Percentiles rank a stretch among this genome's conserved stretches.
Evolutionary conservation across 2,797 vertebrate genomes (phyloP).

Genomic region (Mastacembelus armatus): DNA sequence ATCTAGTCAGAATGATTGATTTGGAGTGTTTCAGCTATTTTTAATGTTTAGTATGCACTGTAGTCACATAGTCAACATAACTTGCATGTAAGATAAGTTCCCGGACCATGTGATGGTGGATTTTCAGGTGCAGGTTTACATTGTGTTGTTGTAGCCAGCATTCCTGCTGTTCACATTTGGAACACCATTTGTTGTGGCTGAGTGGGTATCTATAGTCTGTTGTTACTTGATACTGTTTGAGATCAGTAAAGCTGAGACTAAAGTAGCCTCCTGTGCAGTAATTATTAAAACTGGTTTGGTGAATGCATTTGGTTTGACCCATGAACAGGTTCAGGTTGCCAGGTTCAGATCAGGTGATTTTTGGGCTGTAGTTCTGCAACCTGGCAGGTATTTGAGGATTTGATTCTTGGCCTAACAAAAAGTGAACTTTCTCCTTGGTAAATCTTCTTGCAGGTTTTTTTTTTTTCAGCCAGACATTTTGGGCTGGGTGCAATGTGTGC

Average conservation of each 20-base stretch:
- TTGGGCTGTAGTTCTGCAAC: neutral
- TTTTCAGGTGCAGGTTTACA: slow-evolving; percentile 16
- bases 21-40: too few relatives aligned
- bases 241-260: too few relatives aligned
- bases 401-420: slow-evolving; percentile 20
- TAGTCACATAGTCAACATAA: too few relatives aligned
- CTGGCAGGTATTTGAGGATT: slow-evolving; percentile 25
- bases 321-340: too few relatives aligned
- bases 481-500: slow-evolving; percentile 10
- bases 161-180: slow-evolving; percentile 60
- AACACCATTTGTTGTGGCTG: slow-evolving; percentile 49
- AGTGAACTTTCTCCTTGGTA: too few relatives aligned
- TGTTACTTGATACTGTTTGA: too few relatives aligned
- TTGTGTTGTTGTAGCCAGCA: slow-evolving; percentile 26
- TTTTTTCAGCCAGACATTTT: neutral
- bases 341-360: slow-evolving; percentile 39
- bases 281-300: neutral
- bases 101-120: neutral
- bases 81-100: neutral
- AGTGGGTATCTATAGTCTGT: slow-evolving; percentile 38
- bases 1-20: too few relatives aligned
- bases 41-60: too few relatives aligned
- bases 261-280: neutral
- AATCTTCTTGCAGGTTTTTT: slow-evolving; percentile 4
- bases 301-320: too few relatives aligned